Conservation (phyloP, 2,113 vertebrate species). For the Vicugna pacos region DNA sequence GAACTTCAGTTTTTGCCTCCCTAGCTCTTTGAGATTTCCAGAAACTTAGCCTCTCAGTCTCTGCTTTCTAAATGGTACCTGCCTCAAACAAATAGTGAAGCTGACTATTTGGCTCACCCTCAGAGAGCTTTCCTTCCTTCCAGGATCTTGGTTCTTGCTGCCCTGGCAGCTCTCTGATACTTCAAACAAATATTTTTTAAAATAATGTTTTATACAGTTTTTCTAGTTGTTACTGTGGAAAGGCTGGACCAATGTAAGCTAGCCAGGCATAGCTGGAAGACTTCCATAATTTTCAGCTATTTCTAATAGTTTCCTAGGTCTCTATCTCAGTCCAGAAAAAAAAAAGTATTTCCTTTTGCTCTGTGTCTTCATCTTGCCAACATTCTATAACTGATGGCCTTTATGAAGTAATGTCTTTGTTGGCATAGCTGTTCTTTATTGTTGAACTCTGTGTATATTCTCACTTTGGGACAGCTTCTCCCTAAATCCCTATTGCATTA, state of each 20-base stretch:
- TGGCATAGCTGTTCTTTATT: background rate
- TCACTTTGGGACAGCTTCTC: background rate
- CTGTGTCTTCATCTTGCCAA: background rate
- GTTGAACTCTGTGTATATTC: background rate
- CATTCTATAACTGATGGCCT: background rate
- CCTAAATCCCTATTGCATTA: background rate
- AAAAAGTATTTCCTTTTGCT: background rate
- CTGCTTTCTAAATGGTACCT: background rate
- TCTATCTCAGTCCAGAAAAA: background rate
- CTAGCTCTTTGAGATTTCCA: background rate
- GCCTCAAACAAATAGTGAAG: background rate
- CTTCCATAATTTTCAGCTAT: background rate
- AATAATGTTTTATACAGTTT: background rate
- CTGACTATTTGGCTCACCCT: background rate
- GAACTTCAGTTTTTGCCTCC: background rate
- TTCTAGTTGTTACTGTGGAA: background rate
- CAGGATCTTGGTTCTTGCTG: background rate
- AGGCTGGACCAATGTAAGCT: background rate
- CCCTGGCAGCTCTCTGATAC: background rate
- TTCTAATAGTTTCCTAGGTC: background rate
- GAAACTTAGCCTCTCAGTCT: background rate
- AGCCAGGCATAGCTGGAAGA: background rate
- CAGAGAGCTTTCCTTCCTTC: background rate
- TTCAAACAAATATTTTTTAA: background rate
- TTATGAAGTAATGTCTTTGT: background rate